Conservation (phyloP, 2,113 vertebrate species). For the Apaloderma vittatum region DNA sequence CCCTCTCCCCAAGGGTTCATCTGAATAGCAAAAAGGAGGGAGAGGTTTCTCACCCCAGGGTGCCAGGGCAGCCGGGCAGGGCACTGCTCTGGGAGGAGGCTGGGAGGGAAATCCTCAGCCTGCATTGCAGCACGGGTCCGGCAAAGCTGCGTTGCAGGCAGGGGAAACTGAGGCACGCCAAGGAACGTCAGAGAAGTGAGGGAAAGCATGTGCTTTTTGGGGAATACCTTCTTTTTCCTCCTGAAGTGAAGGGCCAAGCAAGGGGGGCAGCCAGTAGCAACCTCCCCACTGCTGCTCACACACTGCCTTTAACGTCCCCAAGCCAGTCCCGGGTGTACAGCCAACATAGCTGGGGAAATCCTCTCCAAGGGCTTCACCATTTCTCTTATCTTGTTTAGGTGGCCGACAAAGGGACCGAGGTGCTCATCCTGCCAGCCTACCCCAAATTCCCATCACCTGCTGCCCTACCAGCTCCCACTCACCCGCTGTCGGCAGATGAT, state of each 20-base stretch:
- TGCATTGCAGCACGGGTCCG: neutral
- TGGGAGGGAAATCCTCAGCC: neutral
- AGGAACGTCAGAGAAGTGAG: neutral
- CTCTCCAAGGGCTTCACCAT: neutral
- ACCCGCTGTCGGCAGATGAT: neutral
- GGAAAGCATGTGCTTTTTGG: neutral
- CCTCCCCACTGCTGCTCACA: accelerated
- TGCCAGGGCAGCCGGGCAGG: neutral
- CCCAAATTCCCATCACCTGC: neutral
- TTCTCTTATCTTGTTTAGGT: conserved; percentile 4
- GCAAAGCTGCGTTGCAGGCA: neutral
- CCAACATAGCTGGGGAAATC: neutral
- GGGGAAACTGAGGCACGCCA: neutral
- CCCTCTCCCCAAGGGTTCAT: conserved; percentile 49
- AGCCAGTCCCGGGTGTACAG: neutral
- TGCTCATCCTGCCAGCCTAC: neutral
- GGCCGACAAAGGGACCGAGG: neutral
- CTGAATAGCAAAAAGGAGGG: conserved; percentile 60
- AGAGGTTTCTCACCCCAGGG: neutral
- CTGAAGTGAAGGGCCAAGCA: neutral
- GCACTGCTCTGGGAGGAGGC: neutral
- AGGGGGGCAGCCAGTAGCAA: neutral
- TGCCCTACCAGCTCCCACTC: neutral
- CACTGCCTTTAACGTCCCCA: neutral
- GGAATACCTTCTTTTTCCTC: neutral